Conservation (phyloP, 2,888 invertebrate genomes). For the Eilema griseolum region DNA sequence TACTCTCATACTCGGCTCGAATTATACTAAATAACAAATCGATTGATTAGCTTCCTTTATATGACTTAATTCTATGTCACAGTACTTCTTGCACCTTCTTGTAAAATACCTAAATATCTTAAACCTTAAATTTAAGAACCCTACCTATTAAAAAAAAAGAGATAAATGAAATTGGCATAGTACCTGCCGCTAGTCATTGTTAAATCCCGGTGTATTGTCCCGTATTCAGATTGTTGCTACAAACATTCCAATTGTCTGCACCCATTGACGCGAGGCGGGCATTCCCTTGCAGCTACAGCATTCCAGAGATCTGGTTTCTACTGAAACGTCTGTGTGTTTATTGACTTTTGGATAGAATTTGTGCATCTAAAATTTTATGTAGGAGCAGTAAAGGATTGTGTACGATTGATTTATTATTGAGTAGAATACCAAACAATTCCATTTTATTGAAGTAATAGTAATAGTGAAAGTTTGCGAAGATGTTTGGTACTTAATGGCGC, state of each 20-base stretch:
- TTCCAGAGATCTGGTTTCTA: slow-evolving; percentile 43
- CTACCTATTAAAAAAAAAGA: too few species aligned
- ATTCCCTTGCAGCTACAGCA: slow-evolving; percentile 51
- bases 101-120: too few species aligned
- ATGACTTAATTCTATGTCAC: not conserved
- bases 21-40: not conserved
- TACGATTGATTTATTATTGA: not conserved
- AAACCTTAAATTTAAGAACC: too few species aligned
- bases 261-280: slow-evolving; percentile 55
- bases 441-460: not conserved
- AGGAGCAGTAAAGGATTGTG: not conserved
- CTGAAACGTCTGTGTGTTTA: slow-evolving; percentile 22
- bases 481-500: too few species aligned
- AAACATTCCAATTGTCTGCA: slow-evolving; percentile 60
- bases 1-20: not conserved
- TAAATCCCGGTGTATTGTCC: slow-evolving; percentile 37
- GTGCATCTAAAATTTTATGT: not conserved
- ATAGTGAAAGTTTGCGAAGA: not conserved
- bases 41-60: not conserved
- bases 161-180: slow-evolving; percentile 16
- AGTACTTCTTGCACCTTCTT: too few species aligned
- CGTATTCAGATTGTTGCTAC: slow-evolving; percentile 40
- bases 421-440: not conserved
- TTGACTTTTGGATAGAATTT: not conserved
- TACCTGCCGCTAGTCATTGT: slow-evolving; percentile 29